These are phyloP conservation scores for Chamaetylas fuelleborni DNA, from an alignment of 2,113 vertebrate genomes.

Conservation along the genomic window DNA sequence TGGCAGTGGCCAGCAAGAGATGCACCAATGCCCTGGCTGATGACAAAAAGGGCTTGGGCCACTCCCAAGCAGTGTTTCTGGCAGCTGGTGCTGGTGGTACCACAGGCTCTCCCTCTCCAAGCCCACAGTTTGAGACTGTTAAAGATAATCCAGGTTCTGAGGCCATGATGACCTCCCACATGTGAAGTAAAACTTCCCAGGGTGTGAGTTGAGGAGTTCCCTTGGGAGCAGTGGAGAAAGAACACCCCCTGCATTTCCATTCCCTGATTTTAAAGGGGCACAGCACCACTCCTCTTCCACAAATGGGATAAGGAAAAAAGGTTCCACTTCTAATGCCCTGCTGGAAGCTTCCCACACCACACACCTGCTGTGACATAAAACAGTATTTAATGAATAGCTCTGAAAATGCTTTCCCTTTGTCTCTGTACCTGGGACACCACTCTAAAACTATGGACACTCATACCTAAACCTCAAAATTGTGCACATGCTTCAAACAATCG, in stretches of 20 bases:
- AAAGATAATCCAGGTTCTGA: no score
- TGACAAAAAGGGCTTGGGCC: rapidly evolving
- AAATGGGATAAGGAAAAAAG: background rate
- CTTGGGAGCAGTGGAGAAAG: no score
- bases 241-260: background rate
- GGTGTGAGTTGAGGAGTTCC: no score
- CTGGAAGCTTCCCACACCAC: rapidly evolving
- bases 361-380: background rate
- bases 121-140: no score
- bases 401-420: background rate
- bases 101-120: no score
- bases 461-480: background rate
- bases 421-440: no score
- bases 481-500: background rate
- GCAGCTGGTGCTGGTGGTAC: no score
- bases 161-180: no score
- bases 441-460: background rate
- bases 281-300: background rate
- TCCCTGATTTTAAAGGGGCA: background rate
- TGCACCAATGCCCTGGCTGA: background rate
- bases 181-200: no score
- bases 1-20: rapidly evolving
- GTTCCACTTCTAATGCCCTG: background rate
- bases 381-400: background rate
- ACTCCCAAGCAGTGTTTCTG: no score